Evolutionary conservation across 37 sponge, comb jelly and placozoan genomes (phyloP).

Genomic region (Petrosia ficiformis): DNA sequence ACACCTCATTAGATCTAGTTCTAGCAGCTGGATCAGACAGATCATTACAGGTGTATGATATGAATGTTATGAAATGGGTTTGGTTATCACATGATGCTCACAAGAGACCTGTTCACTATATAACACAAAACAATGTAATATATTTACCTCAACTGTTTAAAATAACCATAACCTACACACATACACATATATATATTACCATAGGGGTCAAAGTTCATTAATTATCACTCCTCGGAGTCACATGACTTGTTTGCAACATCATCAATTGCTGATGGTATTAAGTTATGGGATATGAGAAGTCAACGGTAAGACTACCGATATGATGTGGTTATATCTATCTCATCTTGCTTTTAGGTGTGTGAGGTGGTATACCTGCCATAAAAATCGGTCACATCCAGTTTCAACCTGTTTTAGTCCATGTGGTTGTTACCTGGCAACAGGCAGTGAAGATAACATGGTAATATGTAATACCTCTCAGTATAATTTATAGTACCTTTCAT

Average conservation of each 20-base stretch:
- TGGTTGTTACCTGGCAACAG: slow-evolving; percentile 79
- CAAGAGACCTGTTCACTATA: slow-evolving; percentile 58
- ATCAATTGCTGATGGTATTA: slow-evolving; percentile 82
- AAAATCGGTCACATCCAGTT: slow-evolving; percentile 53
- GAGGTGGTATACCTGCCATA: slow-evolving; percentile 42
- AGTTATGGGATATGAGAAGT: slow-evolving; percentile 88
- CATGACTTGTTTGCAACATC: slow-evolving; percentile 84
- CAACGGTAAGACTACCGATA: slow-evolving; percentile 32
- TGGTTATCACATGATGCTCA: slow-evolving; percentile 55
- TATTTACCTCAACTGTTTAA: too few species aligned
- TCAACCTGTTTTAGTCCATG: slow-evolving; percentile 83
- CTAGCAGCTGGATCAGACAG: slow-evolving; percentile 77
- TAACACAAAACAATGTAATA: slow-evolving; percentile 79
- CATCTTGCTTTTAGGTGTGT: slow-evolving; percentile 56
- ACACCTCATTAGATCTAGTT: slow-evolving; percentile 85
- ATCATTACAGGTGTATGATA: slow-evolving; percentile 71
- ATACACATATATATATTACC: too few species aligned
- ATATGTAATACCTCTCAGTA: too few species aligned
- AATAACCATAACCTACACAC: too few species aligned
- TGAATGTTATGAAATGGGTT: slow-evolving; percentile 64
- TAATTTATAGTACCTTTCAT: background rate
- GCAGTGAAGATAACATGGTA: slow-evolving; percentile 85
- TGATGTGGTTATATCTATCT: background rate
- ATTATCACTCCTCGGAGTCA: slow-evolving; percentile 22
- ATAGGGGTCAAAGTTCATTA: slow-evolving; percentile 70